These are phyloP conservation scores for Drosophila tropicalis DNA, from an alignment of 1,140 invertebrate genomes.

Conservation along the genomic window DNA sequence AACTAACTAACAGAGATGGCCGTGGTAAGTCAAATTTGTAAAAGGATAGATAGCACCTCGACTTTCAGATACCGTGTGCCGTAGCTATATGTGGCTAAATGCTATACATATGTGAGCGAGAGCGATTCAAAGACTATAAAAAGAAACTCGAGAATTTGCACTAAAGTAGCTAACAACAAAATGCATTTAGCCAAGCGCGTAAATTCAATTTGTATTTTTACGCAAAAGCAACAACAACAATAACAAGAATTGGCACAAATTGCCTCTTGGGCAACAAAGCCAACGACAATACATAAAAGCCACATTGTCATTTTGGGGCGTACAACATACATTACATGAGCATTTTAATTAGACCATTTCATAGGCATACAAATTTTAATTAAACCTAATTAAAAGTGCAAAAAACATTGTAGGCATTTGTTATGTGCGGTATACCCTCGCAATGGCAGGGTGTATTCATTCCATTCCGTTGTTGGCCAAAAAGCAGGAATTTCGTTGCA, in stretches of 20 bases:
- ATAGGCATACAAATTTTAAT: slow-evolving; percentile 50
- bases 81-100: too few relatives aligned
- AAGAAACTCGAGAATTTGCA: slow-evolving; percentile 26
- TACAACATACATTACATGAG: slow-evolving; percentile 48
- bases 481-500: background rate
- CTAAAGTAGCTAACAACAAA: slow-evolving; percentile 56
- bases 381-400: slow-evolving; percentile 48
- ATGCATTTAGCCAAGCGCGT: slow-evolving; percentile 75
- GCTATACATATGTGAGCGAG: too few relatives aligned
- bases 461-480: background rate
- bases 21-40: background rate
- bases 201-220: slow-evolving; percentile 71
- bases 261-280: slow-evolving; percentile 58
- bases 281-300: slow-evolving; percentile 27
- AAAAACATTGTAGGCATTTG: slow-evolving; percentile 37
- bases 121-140: background rate
- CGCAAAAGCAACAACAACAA: slow-evolving; percentile 45
- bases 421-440: slow-evolving; percentile 22
- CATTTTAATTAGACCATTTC: slow-evolving; percentile 75
- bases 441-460: background rate
- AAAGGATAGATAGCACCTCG: background rate
- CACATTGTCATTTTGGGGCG: slow-evolving; percentile 56
- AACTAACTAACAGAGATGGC: background rate
- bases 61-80: background rate
- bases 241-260: slow-evolving; percentile 55